A percentile compares a stretch with the other conserved stretches of the same genome.
Conservation (phyloP, 1,140 invertebrate species). For the Ptiloglossa arizonensis region DNA sequence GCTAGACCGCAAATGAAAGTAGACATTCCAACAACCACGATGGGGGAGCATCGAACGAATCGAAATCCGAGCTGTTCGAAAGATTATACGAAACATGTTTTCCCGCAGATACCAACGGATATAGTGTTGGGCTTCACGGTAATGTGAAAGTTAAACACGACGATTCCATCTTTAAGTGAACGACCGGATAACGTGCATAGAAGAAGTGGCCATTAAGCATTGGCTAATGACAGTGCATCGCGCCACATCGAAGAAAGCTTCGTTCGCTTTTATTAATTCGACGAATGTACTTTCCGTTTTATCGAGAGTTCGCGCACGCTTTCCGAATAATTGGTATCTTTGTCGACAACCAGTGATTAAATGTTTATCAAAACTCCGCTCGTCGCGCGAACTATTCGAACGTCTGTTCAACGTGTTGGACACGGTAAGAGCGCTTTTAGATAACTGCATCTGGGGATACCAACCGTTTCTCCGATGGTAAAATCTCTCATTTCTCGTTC, state of each 20-base stretch:
- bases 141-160: slow-evolving; percentile 60
- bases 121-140: slow-evolving; percentile 27
- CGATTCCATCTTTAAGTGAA: slow-evolving; percentile 48
- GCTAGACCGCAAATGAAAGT: slow-evolving; percentile 52
- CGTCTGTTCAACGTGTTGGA: no score
- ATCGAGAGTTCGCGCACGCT: neutral
- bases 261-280: neutral
- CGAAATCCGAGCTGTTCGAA: slow-evolving; percentile 24
- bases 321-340: neutral
- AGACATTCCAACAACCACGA: slow-evolving; percentile 43
- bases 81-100: slow-evolving; percentile 46
- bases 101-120: slow-evolving; percentile 19
- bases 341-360: neutral
- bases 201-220: slow-evolving; percentile 30
- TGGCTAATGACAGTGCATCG: neutral
- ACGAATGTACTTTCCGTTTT: neutral
- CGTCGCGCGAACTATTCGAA: no score
- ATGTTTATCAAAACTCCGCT: neutral
- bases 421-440: neutral
- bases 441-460: no score
- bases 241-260: neutral
- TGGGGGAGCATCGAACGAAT: slow-evolving; percentile 31
- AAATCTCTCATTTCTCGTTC: no score
- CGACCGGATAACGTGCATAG: slow-evolving; percentile 49
- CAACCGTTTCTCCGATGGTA: no score